These are phyloP conservation scores for Chrysemys picta DNA, from an alignment of 2,113 vertebrate species.

Conservation along the genomic window DNA sequence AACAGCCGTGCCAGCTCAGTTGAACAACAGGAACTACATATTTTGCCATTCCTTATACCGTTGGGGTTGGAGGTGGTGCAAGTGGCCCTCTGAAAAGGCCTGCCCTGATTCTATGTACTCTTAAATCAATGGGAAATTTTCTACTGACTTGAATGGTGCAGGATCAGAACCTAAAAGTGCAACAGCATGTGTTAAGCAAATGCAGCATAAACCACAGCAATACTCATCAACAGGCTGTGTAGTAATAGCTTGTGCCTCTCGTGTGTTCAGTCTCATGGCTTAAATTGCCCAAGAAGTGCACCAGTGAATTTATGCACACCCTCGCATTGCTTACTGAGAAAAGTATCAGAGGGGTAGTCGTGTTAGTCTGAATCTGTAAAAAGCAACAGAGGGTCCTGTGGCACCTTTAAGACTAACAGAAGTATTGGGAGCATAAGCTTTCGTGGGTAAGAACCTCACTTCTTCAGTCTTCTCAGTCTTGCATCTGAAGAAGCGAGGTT, in stretches of 20 bases:
- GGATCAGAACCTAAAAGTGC: not conserved
- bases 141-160: not conserved
- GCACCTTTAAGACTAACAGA: too few species aligned
- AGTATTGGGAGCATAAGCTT: too few species aligned
- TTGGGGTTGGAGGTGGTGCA: not conserved
- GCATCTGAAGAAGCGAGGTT: too few species aligned
- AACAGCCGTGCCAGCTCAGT: not conserved
- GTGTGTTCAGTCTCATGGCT: not conserved
- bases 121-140: not conserved
- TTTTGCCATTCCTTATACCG: not conserved
- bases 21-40: not conserved
- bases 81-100: not conserved
- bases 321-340: not conserved
- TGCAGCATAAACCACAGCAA: not conserved
- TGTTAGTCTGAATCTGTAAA: too few species aligned
- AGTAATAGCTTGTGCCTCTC: not conserved
- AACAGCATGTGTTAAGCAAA: not conserved
- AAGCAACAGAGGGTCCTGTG: too few species aligned
- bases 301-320: not conserved
- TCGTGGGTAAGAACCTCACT: too few species aligned
- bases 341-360: not conserved
- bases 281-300: not conserved
- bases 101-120: not conserved
- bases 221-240: not conserved
- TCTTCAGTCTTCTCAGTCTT: too few species aligned